Conservation (phyloP, 2,797 vertebrate species). For the Emys orbicularis region DNA sequence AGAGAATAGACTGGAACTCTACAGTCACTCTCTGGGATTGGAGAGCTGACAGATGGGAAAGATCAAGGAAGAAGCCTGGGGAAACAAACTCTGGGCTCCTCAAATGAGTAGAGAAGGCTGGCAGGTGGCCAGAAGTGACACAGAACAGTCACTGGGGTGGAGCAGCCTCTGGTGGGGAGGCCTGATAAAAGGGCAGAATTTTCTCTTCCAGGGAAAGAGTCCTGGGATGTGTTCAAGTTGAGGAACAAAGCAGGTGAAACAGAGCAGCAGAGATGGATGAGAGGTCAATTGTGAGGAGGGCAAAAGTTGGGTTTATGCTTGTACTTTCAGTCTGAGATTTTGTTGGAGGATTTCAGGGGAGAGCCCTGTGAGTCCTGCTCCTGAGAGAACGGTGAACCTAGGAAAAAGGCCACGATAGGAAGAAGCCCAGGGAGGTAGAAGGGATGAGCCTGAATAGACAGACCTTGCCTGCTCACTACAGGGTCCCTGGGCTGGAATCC, state of each 20-base stretch:
- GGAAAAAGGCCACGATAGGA: too few relatives aligned
- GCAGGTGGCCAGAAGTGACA: too few relatives aligned
- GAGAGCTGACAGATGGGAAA: too few relatives aligned
- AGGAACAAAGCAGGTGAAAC: background rate
- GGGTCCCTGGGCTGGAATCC: background rate
- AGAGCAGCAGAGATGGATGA: background rate
- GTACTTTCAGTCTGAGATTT: background rate
- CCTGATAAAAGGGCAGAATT: too few relatives aligned
- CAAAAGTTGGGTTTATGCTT: background rate
- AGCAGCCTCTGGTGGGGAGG: too few relatives aligned
- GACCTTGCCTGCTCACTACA: background rate
- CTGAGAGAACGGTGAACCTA: background rate
- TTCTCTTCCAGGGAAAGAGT: too few relatives aligned
- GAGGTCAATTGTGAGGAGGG: background rate
- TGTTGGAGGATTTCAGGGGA: background rate
- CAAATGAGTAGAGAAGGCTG: too few relatives aligned
- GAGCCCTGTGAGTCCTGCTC: too few relatives aligned
- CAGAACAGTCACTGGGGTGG: too few relatives aligned
- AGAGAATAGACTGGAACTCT: background rate
- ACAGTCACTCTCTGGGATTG: background rate
- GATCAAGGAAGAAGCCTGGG: too few relatives aligned
- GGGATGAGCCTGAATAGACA: background rate
- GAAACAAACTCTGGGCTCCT: too few relatives aligned
- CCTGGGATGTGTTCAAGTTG: background rate
- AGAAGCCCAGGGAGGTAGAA: background rate